These are phyloP conservation scores for Pissodes strobi DNA, from an alignment of 1,140 invertebrate species.

Conservation along the genomic window DNA sequence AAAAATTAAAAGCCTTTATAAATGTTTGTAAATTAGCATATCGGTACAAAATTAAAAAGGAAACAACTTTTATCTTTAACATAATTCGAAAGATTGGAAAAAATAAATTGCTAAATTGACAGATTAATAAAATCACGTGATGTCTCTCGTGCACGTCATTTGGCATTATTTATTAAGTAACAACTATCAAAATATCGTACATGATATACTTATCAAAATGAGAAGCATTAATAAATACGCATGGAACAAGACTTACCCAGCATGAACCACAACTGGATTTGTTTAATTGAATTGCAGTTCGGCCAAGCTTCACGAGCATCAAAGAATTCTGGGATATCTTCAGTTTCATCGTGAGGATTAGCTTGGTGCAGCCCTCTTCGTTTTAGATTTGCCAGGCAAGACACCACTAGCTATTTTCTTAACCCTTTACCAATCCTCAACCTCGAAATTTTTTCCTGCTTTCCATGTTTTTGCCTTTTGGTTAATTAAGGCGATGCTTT, in stretches of 20 bases:
- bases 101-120: too few relatives aligned
- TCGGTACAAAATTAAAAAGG: too few relatives aligned
- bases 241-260: constrained; percentile 36
- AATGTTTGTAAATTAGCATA: too few relatives aligned
- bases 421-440: constrained; percentile 5
- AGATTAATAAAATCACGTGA: too few relatives aligned
- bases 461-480: constrained; percentile 20
- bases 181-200: too few relatives aligned
- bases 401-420: constrained; percentile 7
- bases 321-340: constrained; percentile 23
- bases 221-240: too few relatives aligned
- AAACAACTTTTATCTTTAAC: too few relatives aligned
- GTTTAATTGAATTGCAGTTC: constrained; percentile 9
- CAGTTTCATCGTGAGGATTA: neutral
- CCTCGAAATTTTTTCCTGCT: constrained; percentile 29
- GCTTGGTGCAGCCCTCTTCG: neutral
- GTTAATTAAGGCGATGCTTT: constrained; percentile 25
- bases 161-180: too few relatives aligned
- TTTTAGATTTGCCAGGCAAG: neutral
- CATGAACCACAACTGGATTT: constrained; percentile 21
- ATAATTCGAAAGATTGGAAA: too few relatives aligned
- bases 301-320: constrained; percentile 33
- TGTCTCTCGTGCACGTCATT: too few relatives aligned
- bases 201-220: too few relatives aligned
- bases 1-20: too few relatives aligned